Evolutionary conservation across 1,140 invertebrate genomes (phyloP).

Genomic region (Macrocentrus cingulum): DNA sequence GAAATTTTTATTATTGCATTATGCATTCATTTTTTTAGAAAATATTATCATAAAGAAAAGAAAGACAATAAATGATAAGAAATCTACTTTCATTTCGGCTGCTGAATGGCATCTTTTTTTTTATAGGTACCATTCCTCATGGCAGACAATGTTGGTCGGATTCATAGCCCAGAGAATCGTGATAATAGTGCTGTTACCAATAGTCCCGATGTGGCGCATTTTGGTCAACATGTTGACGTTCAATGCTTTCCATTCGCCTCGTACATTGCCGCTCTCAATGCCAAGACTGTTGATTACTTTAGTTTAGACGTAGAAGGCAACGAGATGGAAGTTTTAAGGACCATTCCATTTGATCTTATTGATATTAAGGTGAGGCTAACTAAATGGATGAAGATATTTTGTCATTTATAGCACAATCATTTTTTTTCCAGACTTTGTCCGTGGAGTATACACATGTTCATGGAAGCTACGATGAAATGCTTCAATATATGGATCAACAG

Average conservation of each 20-base stretch:
- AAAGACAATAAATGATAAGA: too few relatives aligned
- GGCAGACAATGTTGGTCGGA: slow-evolving; percentile 40
- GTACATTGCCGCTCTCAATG: slow-evolving; percentile 54
- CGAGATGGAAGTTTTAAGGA: slow-evolving; percentile 60
- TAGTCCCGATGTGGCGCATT: slow-evolving; percentile 36
- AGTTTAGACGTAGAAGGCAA: slow-evolving; percentile 61
- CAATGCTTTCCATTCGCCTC: slow-evolving; percentile 62
- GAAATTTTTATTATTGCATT: too few relatives aligned
- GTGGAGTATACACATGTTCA: slow-evolving; percentile 53
- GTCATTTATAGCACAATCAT: not conserved
- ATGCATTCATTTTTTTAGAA: too few relatives aligned
- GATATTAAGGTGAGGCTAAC: slow-evolving; percentile 48
- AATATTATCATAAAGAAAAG: too few relatives aligned
- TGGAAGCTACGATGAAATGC: slow-evolving; percentile 42
- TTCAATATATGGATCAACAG: slow-evolving; percentile 44
- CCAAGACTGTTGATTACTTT: slow-evolving; percentile 55
- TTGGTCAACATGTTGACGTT: slow-evolving; percentile 42
- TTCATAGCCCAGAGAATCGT: slow-evolving; percentile 27
- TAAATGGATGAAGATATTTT: not conserved
- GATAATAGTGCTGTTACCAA: slow-evolving; percentile 18
- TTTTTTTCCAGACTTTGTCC: slow-evolving; percentile 42
- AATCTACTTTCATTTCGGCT: too few relatives aligned
- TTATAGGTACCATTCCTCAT: slow-evolving; percentile 41
- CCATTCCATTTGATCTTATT: slow-evolving; percentile 59
- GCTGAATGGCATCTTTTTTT: too few relatives aligned